A percentile compares a stretch with the other conserved stretches of the same genome.
Conservation (phyloP, 2,797 vertebrate species). For the Hylomyscus alleni region DNA sequence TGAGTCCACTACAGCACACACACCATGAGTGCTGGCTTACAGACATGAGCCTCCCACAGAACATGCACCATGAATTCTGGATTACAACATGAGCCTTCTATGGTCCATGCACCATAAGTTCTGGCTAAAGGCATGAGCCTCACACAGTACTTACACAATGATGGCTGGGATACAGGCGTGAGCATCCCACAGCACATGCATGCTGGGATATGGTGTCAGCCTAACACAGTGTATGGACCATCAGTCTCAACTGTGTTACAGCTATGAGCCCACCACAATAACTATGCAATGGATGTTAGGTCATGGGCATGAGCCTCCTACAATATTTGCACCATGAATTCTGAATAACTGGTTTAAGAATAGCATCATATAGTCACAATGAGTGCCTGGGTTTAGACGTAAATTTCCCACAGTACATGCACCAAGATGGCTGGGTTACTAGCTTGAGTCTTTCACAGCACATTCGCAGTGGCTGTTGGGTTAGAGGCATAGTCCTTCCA, state of each 20-base stretch:
- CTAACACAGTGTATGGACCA: too few relatives aligned
- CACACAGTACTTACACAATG: too few relatives aligned
- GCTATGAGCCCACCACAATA: not conserved
- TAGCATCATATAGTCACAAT: not conserved
- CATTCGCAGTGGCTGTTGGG: not conserved
- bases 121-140: too few relatives aligned
- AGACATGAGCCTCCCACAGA: too few relatives aligned
- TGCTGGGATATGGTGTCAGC: too few relatives aligned
- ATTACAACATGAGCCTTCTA: too few relatives aligned
- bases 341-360: not conserved
- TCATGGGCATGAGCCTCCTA: not conserved
- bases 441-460: not conserved
- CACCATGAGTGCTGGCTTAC: too few relatives aligned
- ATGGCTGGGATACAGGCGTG: too few relatives aligned
- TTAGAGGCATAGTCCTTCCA: not conserved
- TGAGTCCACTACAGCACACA: too few relatives aligned
- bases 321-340: not conserved
- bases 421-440: not conserved
- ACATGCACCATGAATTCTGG: too few relatives aligned
- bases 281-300: not conserved
- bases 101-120: too few relatives aligned
- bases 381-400: not conserved
- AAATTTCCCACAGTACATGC: not conserved
- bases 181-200: too few relatives aligned
- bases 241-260: not conserved